Evolutionary conservation across 1,140 invertebrate species (phyloP), one percentile per base, ranked within the genome.

Genomic region (Phymorhynchus buccinoides): DNA sequence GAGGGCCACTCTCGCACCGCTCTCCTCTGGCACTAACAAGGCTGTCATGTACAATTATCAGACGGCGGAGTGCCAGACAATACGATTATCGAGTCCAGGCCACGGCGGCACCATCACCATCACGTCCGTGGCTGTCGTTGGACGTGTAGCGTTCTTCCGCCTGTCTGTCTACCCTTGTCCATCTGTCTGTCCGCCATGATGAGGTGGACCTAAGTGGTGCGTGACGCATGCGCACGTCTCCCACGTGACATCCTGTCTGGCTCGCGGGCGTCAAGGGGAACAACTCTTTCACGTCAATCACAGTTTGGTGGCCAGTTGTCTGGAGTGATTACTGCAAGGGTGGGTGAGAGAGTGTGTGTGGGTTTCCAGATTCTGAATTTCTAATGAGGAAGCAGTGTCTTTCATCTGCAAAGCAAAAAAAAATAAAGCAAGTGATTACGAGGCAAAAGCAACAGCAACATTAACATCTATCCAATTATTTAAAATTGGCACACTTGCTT

Each of bases 1-100:
- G 71, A 41, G 16, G 71, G 39, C 7, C 71, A 32, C n/a, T 41
- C 18, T 18, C 39, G 12, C 32, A 4, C 39, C 71, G 16, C 39
- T 14, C 71, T 14, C 12, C 18, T 75, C 71, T 75, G 71, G 18
- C 71, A 75, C 32, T 75, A 75, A 75, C 71, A 35, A 75, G 7
- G 3, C 71, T 75, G 71, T 75, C 71, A 75, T 41, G 71, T 75
- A 75, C 39, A 75, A 75, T 75, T 75, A 75, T 75, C 71, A 75
- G 32, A 32, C 39, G 30, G 32, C 32, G 0, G 71, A 75, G 71
- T 39, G 71, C 32, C 32, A 75, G 71, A 75, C 71, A 75, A 75
- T 75, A 35, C 39, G 71, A 75, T 75, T 75, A 75, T 66, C 14
- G 62, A 35, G 9, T n/a, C 27, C 66, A 14, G 35, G 39, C 32